A percentile compares a stretch with the other conserved stretches of the same genome.
Evolutionary conservation across 2,888 invertebrate genomes (phyloP).

Genomic region (Lutraria lutraria): DNA sequence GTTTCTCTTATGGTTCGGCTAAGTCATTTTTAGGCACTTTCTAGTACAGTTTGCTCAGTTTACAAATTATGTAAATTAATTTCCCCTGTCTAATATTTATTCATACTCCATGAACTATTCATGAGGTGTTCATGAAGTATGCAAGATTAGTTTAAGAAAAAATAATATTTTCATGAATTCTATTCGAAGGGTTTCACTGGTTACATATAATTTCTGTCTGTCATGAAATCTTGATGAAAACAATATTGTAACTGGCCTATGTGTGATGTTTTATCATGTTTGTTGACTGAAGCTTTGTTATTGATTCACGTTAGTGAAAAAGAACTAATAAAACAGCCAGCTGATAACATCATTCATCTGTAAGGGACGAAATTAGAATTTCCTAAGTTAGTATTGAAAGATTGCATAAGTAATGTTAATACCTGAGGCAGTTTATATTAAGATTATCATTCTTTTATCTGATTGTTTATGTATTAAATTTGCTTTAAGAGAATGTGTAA

Average conservation of each 20-base stretch:
- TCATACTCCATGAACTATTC: no score
- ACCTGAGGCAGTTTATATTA: background rate
- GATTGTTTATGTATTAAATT: background rate
- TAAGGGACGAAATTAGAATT: constrained; percentile 26
- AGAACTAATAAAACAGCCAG: constrained; percentile 14
- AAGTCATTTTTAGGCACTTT: no score
- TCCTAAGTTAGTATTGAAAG: constrained; percentile 24
- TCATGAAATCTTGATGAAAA: background rate
- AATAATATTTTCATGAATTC: no score
- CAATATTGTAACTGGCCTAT: background rate
- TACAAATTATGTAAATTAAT: no score
- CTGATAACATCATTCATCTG: constrained; percentile 17
- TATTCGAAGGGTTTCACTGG: no score
- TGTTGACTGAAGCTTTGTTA: background rate
- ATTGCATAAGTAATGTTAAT: constrained; percentile 30
- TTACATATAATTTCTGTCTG: background rate
- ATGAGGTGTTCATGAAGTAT: no score
- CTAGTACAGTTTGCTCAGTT: no score
- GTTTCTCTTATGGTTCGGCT: no score
- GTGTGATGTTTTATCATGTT: background rate
- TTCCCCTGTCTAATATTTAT: no score
- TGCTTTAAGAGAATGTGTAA: background rate
- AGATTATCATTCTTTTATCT: background rate
- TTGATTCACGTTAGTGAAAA: background rate
- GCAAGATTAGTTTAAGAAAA: no score